Evolutionary conservation across 2,797 vertebrate genomes (phyloP).

Genomic region (Myripristis murdjan): DNA sequence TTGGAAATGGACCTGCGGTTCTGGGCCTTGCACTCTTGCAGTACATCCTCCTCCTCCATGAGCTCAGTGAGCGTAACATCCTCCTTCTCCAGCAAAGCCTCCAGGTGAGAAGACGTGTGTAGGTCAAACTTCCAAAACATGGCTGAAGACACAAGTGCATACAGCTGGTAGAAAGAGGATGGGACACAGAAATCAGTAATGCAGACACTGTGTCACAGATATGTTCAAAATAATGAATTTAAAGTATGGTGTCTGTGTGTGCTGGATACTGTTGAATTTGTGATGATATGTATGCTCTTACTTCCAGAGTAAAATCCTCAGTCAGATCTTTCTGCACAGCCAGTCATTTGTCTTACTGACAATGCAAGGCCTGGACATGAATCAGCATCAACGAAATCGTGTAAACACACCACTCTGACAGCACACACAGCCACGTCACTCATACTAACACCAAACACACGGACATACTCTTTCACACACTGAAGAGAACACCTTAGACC

Average conservation of each 20-base stretch:
- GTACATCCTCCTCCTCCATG: constrained; percentile 96
- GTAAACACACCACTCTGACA: constrained; percentile 15
- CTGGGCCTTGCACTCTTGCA: constrained; percentile 99
- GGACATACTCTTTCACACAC: constrained; percentile 1
- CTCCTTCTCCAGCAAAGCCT: constrained; percentile 96
- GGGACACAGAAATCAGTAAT: not conserved
- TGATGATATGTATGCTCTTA: constrained; percentile 46
- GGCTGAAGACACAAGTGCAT: constrained; percentile 68
- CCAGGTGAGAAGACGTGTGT: constrained; percentile 95
- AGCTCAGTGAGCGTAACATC: constrained; percentile 93
- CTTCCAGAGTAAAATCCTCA: constrained; percentile 55
- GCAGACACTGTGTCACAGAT: not conserved
- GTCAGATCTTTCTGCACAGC: constrained; percentile 59
- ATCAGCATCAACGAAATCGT: constrained; percentile 39
- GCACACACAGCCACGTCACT: constrained; percentile 30
- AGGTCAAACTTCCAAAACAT: constrained; percentile 99
- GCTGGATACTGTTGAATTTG: constrained; percentile 3
- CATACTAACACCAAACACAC: constrained; percentile 36
- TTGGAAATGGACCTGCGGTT: constrained; percentile 87
- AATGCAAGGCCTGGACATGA: constrained; percentile 39
- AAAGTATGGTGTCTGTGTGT: not conserved
- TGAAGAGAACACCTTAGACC: constrained; percentile 35
- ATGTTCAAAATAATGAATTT: not conserved
- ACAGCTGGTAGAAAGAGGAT: constrained; percentile 47
- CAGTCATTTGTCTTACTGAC: constrained; percentile 54